Percentiles rank a stretch among this genome's conserved stretches.
These are phyloP conservation scores for Endomychus coccineus DNA, from an alignment of 2,888 invertebrate genomes.

Conservation along the genomic window DNA sequence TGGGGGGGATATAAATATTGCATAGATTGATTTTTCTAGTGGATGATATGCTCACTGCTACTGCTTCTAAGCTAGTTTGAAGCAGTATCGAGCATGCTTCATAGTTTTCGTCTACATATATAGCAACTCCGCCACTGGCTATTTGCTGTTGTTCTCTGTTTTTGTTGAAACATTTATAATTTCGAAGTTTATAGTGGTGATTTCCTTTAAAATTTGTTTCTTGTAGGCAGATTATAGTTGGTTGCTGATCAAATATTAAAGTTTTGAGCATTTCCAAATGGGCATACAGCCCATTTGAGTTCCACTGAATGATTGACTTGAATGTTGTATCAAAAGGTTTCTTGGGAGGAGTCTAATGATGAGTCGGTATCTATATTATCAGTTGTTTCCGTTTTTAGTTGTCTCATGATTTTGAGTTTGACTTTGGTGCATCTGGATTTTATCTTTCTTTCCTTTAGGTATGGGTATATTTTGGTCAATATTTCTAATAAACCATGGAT, in stretches of 20 bases:
- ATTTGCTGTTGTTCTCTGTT: background rate
- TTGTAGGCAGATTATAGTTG: slow-evolving; percentile 7
- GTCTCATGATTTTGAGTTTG: slow-evolving; percentile 7
- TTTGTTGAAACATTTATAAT: slow-evolving; percentile 3
- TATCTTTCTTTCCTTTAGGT: slow-evolving; percentile 5
- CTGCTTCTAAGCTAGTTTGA: slow-evolving; percentile 10
- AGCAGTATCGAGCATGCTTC: slow-evolving; percentile 5
- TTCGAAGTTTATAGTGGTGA: background rate
- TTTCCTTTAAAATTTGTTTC: slow-evolving; percentile 7
- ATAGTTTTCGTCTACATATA: slow-evolving; percentile 9
- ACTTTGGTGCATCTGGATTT: slow-evolving; percentile 10
- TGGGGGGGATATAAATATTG: slow-evolving; percentile 14
- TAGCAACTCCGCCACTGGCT: slow-evolving; percentile 12
- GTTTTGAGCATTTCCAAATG: slow-evolving; percentile 10
- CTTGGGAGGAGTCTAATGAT: too few species aligned
- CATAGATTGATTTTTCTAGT: slow-evolving; percentile 7
- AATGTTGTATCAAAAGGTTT: too few species aligned
- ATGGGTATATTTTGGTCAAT: slow-evolving; percentile 4
- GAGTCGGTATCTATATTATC: too few species aligned
- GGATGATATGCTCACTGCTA: slow-evolving; percentile 7
- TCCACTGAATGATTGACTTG: slow-evolving; percentile 10
- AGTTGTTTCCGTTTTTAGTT: slow-evolving; percentile 3
- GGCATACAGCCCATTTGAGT: slow-evolving; percentile 9
- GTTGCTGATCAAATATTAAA: slow-evolving; percentile 3
- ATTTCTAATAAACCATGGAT: slow-evolving; percentile 5